Evolutionary conservation across 2,797 vertebrate genomes (phyloP).

Genomic region (Capromys pilorides): DNA sequence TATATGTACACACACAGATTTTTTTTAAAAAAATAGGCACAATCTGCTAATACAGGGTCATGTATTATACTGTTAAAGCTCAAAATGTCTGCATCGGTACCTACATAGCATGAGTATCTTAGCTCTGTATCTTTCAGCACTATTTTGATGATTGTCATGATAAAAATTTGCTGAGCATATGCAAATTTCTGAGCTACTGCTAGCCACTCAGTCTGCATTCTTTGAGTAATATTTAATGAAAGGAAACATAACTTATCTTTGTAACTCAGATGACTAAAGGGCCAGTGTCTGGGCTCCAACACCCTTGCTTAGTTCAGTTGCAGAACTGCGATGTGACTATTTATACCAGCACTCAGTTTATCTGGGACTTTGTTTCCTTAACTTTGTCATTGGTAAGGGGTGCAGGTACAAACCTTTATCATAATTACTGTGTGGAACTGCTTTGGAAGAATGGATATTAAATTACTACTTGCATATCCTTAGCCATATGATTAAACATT

Average conservation of each 20-base stretch:
- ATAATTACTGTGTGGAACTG: neutral
- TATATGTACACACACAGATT: neutral
- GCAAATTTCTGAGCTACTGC: neutral
- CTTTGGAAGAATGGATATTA: conserved; percentile 47
- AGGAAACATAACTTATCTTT: conserved; percentile 53
- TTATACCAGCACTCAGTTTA: conserved; percentile 6
- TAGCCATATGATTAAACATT: neutral
- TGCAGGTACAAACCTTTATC: neutral
- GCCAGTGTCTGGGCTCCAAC: neutral
- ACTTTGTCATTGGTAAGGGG: conserved; percentile 11
- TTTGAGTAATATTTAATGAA: conserved; percentile 68
- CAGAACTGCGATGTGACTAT: neutral
- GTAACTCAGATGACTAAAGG: neutral
- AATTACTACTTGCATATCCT: neutral
- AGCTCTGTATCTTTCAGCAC: conserved; percentile 35
- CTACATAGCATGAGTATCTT: neutral
- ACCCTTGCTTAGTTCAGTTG: neutral
- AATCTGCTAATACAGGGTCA: neutral
- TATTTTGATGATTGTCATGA: neutral
- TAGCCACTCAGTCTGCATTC: conserved; percentile 3
- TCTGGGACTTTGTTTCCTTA: neutral
- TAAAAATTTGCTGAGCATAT: conserved; percentile 44
- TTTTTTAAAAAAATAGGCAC: neutral
- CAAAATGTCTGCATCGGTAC: neutral
- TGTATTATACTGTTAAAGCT: neutral